Base-by-base conservation (phyloP, 2,113 vertebrate genomes). In the Psilopogon haemacephalus region DNA sequence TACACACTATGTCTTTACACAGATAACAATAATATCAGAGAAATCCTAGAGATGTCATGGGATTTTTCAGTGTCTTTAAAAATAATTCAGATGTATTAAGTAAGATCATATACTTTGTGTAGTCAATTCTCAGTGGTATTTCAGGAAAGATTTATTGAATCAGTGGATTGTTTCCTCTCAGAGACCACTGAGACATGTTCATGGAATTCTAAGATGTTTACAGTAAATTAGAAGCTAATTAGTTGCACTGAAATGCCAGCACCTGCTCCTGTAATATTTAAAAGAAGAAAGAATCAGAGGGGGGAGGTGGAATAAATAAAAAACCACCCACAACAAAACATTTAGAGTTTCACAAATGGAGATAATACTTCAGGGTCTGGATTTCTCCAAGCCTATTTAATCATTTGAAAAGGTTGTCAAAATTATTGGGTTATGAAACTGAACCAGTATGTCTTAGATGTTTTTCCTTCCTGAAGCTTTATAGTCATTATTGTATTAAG, bases 171-270 rank as follows among this genome's bases (percentile, higher is more conserved):
- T 95, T 97, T 97, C 96, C 91, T 94, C 89, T 92, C 93, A 93
- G 90, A 95, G 94, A 88, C 94, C 86, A 3, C 90, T 90, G 97
- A 97, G 97, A 96, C 26, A 1, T 94, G 91, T 93, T 94, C 69
- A 46, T 91, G 84, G 89, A 96, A 97, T 97, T 95, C 92, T 86
- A 92, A 96, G 95, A 96, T 96, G 94, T 96, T 97, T 97, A 97
- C 96, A 92, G 94, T 96, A 97, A 95, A 97, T 97, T 97, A 97
- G 95, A 95, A 95, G 95, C 95, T 97, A 97, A 97, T 97, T 97
- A 97, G 95, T 92, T 91, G 92, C 90, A 95, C 86, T 92, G 83
- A 97, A 97, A 97, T 96, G 87, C 94, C 90, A 96, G 91, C 97
- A 97, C 95, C 97, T 97, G 97, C 95, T 95, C 72, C 72, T 96